phyloP scores from a whole-genome alignment of 2,113 vertebrate genomes.

The Oryzias javanicus region DNA sequence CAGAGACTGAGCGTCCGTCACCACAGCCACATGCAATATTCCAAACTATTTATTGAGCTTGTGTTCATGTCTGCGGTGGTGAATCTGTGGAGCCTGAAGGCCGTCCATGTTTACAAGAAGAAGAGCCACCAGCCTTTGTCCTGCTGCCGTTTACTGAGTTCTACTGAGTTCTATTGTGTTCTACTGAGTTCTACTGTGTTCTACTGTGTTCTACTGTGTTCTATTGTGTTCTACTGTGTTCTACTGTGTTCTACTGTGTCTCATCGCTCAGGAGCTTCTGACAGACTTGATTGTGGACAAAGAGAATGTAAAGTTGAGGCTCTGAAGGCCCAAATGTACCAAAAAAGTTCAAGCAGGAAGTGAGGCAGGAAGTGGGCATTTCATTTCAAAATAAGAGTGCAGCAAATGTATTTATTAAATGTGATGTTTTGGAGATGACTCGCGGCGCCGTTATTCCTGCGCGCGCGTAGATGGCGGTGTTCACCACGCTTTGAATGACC shows the following conservation, averaged over 20 bases:
- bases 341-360: slow-evolving; percentile 26
- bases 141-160: slow-evolving; percentile 1
- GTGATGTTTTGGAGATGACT: slow-evolving; percentile 35
- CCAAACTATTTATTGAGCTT: slow-evolving; percentile 63
- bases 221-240: slow-evolving; percentile 27
- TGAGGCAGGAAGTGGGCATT: slow-evolving; percentile 4
- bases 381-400: too few species aligned
- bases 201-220: slow-evolving; percentile 17
- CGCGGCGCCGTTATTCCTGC: slow-evolving; percentile 6
- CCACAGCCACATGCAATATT: slow-evolving; percentile 28
- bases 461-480: slow-evolving; percentile 49
- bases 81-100: slow-evolving; percentile 39
- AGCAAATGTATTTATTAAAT: slow-evolving; percentile 67
- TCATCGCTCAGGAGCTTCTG: slow-evolving; percentile 62
- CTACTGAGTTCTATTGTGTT: slow-evolving; percentile 15
- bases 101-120: slow-evolving; percentile 69
- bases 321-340: slow-evolving; percentile 16
- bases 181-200: neutral
- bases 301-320: slow-evolving; percentile 66
- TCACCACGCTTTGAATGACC: slow-evolving; percentile 6
- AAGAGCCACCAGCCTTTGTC: slow-evolving; percentile 22
- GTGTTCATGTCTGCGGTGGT: slow-evolving; percentile 40
- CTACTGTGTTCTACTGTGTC: slow-evolving; percentile 23
- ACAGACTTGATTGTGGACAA: slow-evolving; percentile 71
- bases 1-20: slow-evolving; percentile 27